Percentiles rank a stretch among this genome's conserved stretches.
These are phyloP conservation scores for Dipus sagitta DNA, from an alignment of 2,797 vertebrate species.

Conservation along the genomic window DNA sequence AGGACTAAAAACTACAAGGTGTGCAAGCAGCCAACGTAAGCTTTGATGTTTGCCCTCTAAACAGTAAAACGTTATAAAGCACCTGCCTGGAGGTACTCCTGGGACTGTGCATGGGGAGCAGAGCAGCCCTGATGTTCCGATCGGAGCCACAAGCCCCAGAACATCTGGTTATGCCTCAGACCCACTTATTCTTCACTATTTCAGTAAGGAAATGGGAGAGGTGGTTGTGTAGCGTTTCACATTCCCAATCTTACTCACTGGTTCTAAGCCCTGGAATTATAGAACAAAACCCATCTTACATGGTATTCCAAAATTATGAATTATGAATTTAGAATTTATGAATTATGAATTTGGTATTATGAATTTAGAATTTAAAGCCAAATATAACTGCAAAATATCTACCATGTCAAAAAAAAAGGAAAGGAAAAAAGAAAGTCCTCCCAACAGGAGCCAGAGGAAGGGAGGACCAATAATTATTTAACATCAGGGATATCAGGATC, in stretches of 20 bases:
- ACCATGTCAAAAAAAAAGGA: not conserved
- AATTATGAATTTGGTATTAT: too few relatives aligned
- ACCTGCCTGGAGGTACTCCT: slow-evolving; percentile 1
- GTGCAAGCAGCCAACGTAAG: slow-evolving; percentile 33
- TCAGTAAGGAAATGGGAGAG: not conserved
- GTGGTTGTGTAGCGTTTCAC: not conserved
- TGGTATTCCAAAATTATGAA: not conserved
- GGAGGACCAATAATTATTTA: not conserved
- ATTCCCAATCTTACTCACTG: not conserved
- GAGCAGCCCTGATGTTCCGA: not conserved
- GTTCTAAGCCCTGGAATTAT: slow-evolving; percentile 9
- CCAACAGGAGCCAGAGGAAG: not conserved
- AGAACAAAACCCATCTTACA: slow-evolving; percentile 30
- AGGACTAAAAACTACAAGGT: slow-evolving; percentile 56
- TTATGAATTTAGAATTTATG: slow-evolving; percentile 56
- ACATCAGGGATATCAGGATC: slow-evolving; percentile 27
- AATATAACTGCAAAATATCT: slow-evolving; percentile 20
- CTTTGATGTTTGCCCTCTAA: slow-evolving; percentile 68
- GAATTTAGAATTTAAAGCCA: slow-evolving; percentile 60
- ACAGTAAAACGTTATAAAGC: slow-evolving; percentile 29
- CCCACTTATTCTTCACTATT: slow-evolving; percentile 3
- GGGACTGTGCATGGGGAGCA: not conserved
- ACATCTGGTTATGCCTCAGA: slow-evolving; percentile 13
- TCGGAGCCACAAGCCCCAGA: not conserved
- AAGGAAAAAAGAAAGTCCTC: not conserved